Evolutionary conservation across 2,888 invertebrate genomes (phyloP), one percentile per base, ranked within the genome.

Genomic region (Phragmatobia fuliginosa): DNA sequence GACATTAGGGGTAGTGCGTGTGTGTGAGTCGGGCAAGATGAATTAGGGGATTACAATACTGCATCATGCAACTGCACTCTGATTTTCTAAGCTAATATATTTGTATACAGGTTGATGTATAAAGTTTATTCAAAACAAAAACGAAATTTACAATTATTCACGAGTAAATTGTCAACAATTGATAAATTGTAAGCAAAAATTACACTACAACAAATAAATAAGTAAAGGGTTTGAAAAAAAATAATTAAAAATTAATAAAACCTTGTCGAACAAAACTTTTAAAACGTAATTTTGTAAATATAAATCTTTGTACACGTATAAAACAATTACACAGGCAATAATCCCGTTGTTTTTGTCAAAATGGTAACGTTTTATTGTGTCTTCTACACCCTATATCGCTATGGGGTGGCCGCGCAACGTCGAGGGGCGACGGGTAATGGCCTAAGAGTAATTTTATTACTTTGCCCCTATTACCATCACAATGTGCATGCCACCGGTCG

Each of bases 361-460:
- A 85, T 90, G 84, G 85, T 87, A 89, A 83, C 87, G 86, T 91
- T 92, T 92, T 90, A 90, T 89, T 90, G 89, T 87, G 87, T 85
- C 86, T 90, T 87, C 82, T 88, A 90, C 93, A 93, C 89, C 94
- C 94, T 93, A 86, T 94, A 92, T 87, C 80, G 87, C 81, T 79
- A 82, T 87, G 87, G 88, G 85, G 86, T 83, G 82, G 83, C 80
- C 67, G 73, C 70, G 87, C 85, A 84, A 78, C 86, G 83, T 74
- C 78, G 84, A 88, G 88, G 93, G 93, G 92, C 87, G 90, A 80
- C 88, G 93, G 88, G 94, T 94, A 95, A 94, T 95, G 95, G 95
- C 91, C 90, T 94, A 94, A 94, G 89, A 94, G 94, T 95, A 94
- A 95, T 95, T 95, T 95, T 95, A 95, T 94, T 95, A 95, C 94